A percentile compares a stretch with the other conserved stretches of the same genome.
phyloP scores from a whole-genome alignment of 2,888 invertebrate species.

The Sphecodes monilicornis region DNA sequence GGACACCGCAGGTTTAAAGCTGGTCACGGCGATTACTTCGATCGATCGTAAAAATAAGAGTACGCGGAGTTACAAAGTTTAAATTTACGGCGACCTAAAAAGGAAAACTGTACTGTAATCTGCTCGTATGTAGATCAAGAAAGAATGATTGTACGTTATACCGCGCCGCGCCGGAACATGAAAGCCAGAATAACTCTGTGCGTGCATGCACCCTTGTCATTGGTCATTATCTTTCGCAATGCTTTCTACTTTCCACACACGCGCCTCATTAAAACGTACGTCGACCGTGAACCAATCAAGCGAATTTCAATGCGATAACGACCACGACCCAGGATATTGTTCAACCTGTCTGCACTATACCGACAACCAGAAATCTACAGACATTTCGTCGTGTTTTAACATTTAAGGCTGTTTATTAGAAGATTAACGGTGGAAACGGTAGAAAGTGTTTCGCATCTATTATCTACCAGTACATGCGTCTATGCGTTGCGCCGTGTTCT shows the following conservation, averaged over 20 bases:
- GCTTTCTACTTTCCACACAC: slow-evolving; percentile 69
- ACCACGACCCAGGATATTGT: slow-evolving; percentile 40
- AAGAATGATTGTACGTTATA: slow-evolving; percentile 23
- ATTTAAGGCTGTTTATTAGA: background rate
- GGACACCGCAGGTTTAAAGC: background rate
- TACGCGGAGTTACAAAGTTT: background rate
- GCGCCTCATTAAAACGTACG: slow-evolving; percentile 53
- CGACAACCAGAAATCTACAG: background rate
- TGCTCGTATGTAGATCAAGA: slow-evolving; percentile 11
- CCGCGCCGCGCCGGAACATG: slow-evolving; percentile 25
- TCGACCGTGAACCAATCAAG: slow-evolving; percentile 42
- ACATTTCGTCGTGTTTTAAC: background rate
- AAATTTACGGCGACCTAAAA: background rate
- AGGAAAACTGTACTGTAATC: too few species aligned
- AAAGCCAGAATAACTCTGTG: slow-evolving; percentile 50
- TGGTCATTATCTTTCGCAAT: slow-evolving; percentile 62
- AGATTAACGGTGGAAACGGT: background rate
- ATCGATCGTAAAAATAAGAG: background rate
- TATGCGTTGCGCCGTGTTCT: too few species aligned
- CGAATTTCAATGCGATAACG: slow-evolving; percentile 58
- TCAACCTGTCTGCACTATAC: background rate
- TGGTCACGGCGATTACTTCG: background rate
- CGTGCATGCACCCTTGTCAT: slow-evolving; percentile 45
- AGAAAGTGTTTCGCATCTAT: background rate
- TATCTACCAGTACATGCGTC: background rate